Base-by-base conservation (phyloP, 2,888 invertebrate species). In the Tetrapedia diversipes region DNA sequence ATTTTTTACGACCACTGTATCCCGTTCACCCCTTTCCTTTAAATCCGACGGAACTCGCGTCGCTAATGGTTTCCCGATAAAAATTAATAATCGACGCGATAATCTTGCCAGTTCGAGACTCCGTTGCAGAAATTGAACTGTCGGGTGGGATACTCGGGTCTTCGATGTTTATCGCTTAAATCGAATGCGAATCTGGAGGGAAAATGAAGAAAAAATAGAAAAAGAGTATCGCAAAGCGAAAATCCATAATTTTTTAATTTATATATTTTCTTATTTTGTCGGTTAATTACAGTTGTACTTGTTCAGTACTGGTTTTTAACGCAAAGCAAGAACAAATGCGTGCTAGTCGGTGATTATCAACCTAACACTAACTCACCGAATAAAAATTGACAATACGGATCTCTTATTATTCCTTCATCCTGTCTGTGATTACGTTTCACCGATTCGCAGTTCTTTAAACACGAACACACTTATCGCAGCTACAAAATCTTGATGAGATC, bases 11-110 rank as follows among this genome's bases (percentile, higher is more conserved):
- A 43, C 24, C 54, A 19, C 1, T 0, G 7, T n/a, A 8, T 0
- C 4, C 32, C 2, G 8, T 8, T 8, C 7, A 32, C 32, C 32
- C n/a, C 14, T 10, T 11, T n/a, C 32, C 22, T 49, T 24, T 8
- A 29, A 39, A 29, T 1, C 8, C 3, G 16, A 1, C n/a, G 4
- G 22, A n/a, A 19, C 27, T 29, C 1, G 16, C 24, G 22, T 19
- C 29, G 32, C 47, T 63, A 70, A 63, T 63, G 32, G 57, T 59
- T 64, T 64, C 37, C 16, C 72, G 63, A 74, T 70, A 63, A 70
- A 74, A 70, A 74, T 71, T 63, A 74, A 74, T 63, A 57, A 57
- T 34, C 27, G 27, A 19, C 59, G n/a, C n/a, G 47, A 43, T 69
- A 53, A 45, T n/a, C 45, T 10, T 6, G 37, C 39, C 34, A 10